These are phyloP conservation scores for Campylorhamphus procurvoides DNA, from an alignment of 2,113 vertebrate species.

Conservation along the genomic window DNA sequence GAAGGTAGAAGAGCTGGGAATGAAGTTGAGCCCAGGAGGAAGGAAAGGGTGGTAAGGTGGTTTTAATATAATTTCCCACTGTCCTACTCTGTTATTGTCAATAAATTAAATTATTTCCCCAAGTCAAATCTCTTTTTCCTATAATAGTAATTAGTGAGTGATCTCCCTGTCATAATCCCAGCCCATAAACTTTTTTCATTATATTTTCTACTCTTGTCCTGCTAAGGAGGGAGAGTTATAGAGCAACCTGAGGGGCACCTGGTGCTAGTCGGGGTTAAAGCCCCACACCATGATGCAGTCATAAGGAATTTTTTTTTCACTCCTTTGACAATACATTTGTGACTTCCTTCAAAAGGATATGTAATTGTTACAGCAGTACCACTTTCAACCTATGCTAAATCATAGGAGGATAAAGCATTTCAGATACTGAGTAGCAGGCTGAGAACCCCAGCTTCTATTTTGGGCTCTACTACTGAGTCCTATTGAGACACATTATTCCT, in stretches of 20 bases:
- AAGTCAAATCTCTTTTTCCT: background rate
- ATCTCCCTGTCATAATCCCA: background rate
- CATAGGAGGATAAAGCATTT: background rate
- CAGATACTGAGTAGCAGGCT: background rate
- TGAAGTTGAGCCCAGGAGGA: background rate
- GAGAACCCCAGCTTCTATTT: background rate
- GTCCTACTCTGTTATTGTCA: background rate
- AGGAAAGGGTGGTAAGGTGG: accelerated
- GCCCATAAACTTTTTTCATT: background rate
- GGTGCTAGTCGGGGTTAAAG: background rate
- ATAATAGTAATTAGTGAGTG: background rate
- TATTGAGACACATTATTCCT: background rate
- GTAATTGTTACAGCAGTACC: background rate
- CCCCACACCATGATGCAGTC: background rate
- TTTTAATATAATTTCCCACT: background rate
- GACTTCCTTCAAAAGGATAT: background rate
- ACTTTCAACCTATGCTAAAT: background rate
- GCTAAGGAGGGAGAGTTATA: background rate
- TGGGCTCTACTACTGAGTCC: background rate
- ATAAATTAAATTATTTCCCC: background rate
- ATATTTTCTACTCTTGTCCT: background rate
- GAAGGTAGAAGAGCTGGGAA: background rate
- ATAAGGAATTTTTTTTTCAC: background rate
- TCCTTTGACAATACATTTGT: background rate
- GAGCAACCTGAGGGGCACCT: background rate